Percentiles rank a stretch among this genome's conserved stretches.
Evolutionary conservation across 2,888 invertebrate genomes (phyloP).

Genomic region (Ferdinandea cuprea): DNA sequence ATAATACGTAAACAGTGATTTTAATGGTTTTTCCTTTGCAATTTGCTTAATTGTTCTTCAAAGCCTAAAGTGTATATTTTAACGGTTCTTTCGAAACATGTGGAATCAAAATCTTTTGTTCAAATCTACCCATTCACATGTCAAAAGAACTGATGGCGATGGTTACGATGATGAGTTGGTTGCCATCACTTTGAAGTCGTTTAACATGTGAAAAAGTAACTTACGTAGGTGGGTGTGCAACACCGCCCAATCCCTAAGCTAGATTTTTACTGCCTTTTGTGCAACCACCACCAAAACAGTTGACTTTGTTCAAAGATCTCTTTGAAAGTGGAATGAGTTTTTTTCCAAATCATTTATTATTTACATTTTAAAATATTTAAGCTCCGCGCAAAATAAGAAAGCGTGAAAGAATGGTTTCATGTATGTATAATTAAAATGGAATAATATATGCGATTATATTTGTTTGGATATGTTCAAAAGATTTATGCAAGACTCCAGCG

Average conservation of each 20-base stretch:
- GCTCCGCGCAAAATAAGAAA: constrained; percentile 45
- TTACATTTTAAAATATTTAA: constrained; percentile 46
- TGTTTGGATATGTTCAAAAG: background rate
- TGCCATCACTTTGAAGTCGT: constrained; percentile 69
- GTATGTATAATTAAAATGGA: constrained; percentile 28
- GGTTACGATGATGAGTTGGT: constrained; percentile 32
- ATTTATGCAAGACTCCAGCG: constrained; percentile 15
- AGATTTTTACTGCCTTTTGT: constrained; percentile 17
- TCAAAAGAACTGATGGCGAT: constrained; percentile 47
- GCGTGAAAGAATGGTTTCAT: constrained; percentile 18
- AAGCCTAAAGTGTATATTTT: constrained; percentile 26
- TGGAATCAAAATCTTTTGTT: constrained; percentile 58
- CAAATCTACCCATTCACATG: constrained; percentile 50
- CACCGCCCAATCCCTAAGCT: constrained; percentile 11
- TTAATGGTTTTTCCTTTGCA: constrained; percentile 35
- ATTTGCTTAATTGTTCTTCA: constrained; percentile 38
- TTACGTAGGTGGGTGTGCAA: constrained; percentile 47
- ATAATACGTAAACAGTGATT: constrained; percentile 39
- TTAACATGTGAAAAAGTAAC: constrained; percentile 69
- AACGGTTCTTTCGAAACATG: constrained; percentile 44
- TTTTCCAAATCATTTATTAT: constrained; percentile 65
- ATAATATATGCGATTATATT: constrained; percentile 15
- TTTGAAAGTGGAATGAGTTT: constrained; percentile 10
- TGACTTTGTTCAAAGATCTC: background rate
- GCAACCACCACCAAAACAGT: constrained; percentile 32